Percentiles rank a stretch among this genome's conserved stretches.
These are phyloP conservation scores for Aphelocoma coerulescens DNA, from an alignment of 2,113 vertebrate species.

Conservation along the genomic window DNA sequence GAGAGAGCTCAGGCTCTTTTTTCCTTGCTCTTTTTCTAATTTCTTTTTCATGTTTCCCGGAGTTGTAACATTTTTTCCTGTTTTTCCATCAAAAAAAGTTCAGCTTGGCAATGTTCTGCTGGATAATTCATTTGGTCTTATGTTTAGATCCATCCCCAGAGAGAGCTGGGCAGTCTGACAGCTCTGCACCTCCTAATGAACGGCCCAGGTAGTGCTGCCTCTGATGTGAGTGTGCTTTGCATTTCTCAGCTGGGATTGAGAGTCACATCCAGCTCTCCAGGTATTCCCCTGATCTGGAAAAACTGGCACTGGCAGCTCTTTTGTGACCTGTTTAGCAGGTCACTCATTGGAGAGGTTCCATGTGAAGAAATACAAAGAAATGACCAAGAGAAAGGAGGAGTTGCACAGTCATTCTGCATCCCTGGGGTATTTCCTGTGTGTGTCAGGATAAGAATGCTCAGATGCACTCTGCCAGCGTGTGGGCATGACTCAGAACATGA, in stretches of 20 bases:
- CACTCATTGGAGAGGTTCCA: background rate
- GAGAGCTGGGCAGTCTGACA: background rate
- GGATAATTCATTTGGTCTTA: background rate
- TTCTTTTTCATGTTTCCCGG: background rate
- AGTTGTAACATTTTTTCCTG: background rate
- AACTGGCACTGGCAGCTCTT: background rate
- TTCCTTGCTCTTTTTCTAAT: background rate
- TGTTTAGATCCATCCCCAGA: background rate
- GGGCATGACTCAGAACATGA: constrained; percentile 2
- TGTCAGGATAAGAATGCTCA: background rate
- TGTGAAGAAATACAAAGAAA: background rate
- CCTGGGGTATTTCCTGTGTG: background rate
- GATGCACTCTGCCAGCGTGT: background rate
- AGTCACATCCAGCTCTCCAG: background rate
- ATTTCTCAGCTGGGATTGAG: background rate
- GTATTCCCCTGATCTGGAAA: background rate
- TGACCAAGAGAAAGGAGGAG: background rate
- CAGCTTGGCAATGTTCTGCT: background rate
- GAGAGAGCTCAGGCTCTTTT: background rate
- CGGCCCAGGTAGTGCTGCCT: background rate
- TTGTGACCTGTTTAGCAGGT: background rate
- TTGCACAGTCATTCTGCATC: background rate
- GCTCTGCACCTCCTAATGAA: background rate
- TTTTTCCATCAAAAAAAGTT: background rate
- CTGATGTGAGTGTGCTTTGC: background rate